A percentile compares a stretch with the other conserved stretches of the same genome.
Evolutionary conservation across 2,888 invertebrate genomes (phyloP).

Genomic region (Crocallis elinguaria): DNA sequence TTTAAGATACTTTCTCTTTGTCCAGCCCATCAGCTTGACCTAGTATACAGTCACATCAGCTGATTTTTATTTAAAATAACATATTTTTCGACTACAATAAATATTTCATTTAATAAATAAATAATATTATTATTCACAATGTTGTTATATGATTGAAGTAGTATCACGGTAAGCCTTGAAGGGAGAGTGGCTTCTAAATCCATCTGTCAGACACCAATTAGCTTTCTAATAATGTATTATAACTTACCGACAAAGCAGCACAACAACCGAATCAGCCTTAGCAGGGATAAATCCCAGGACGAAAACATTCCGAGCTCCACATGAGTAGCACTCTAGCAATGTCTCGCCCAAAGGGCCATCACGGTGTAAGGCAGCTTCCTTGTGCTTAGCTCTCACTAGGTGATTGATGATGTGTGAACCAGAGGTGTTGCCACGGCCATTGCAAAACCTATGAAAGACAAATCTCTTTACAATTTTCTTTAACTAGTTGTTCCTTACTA

Average conservation of each 20-base stretch:
- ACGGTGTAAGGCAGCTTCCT: constrained; percentile 98
- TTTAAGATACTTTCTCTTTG: no score
- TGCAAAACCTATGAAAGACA: constrained; percentile 90
- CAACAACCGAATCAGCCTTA: constrained; percentile 99
- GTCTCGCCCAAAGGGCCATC: constrained; percentile 99
- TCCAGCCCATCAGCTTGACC: no score
- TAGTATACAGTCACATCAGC: no score
- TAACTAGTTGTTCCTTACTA: no score
- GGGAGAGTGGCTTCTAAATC: no score
- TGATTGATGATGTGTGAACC: constrained; percentile 99
- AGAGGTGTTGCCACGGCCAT: constrained; percentile 98
- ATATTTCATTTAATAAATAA: no score
- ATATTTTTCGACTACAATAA: no score
- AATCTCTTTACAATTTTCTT: background rate
- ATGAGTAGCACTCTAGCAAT: constrained; percentile 98
- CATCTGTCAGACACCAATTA: background rate
- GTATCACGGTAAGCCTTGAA: no score
- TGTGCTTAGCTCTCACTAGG: constrained; percentile 99
- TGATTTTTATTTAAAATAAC: no score
- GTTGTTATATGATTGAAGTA: no score
- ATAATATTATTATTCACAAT: no score
- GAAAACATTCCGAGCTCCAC: constrained; percentile 99
- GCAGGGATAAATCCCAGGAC: constrained; percentile 99
- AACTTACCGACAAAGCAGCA: constrained; percentile 93
- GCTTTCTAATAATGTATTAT: background rate